Conservation (phyloP, 2,888 invertebrate species). For the Trimorus sp. region DNA sequence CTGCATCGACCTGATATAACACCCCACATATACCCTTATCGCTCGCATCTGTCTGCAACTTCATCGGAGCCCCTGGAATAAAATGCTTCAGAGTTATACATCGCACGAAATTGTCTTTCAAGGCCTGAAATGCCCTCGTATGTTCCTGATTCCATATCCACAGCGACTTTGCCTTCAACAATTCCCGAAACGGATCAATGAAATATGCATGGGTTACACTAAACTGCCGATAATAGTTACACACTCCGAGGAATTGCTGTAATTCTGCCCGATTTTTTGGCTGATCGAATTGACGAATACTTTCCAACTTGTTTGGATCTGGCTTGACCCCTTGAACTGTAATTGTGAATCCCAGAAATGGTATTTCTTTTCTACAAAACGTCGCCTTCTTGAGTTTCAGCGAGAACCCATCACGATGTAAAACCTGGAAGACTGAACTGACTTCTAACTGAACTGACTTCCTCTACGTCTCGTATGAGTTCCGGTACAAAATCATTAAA, state of each 20-base stretch:
- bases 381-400: not conserved
- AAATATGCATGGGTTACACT: constrained; percentile 14
- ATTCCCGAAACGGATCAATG: constrained; percentile 28
- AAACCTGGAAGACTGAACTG: too few species aligned
- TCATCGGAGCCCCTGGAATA: not conserved
- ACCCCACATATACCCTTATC: not conserved
- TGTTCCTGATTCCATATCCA: not conserved
- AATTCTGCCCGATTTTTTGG: constrained; percentile 70
- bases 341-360: constrained; percentile 44
- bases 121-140: not conserved
- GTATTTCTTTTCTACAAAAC: not conserved
- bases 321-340: constrained; percentile 16
- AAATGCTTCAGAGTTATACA: not conserved
- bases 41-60: not conserved
- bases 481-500: too few species aligned
- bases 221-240: constrained; percentile 50
- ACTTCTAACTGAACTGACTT: too few species aligned
- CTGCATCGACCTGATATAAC: not conserved
- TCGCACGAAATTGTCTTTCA: not conserved
- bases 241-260: constrained; percentile 63
- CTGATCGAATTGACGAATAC: constrained; percentile 66
- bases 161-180: constrained; percentile 7
- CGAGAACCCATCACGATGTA: not conserved
- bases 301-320: constrained; percentile 33
- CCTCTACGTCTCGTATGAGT: too few species aligned